These are phyloP conservation scores for Cabera pusaria DNA, from an alignment of 2,888 invertebrate species.

Conservation along the genomic window DNA sequence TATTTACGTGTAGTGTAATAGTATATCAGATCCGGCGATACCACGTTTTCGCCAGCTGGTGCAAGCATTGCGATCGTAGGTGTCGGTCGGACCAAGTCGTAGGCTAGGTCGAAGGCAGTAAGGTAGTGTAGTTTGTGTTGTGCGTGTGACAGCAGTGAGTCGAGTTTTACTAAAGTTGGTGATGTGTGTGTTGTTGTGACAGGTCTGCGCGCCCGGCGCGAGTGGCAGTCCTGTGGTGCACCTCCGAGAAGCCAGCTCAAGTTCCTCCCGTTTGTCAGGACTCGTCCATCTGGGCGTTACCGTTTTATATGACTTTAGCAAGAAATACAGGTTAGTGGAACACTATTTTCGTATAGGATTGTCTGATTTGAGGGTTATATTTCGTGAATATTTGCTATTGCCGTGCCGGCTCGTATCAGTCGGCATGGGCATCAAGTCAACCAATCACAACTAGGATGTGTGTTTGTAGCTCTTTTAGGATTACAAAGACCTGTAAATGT, in stretches of 20 bases:
- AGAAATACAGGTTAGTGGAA: constrained; percentile 91
- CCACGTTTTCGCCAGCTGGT: constrained; percentile 83
- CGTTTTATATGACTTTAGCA: constrained; percentile 99
- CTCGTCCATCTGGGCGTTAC: constrained; percentile 94
- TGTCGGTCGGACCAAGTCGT: constrained; percentile 59
- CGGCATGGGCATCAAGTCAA: too few species aligned
- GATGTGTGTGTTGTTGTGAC: constrained; percentile 52
- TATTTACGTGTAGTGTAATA: constrained; percentile 66
- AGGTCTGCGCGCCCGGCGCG: constrained; percentile 75
- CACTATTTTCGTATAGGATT: constrained; percentile 6
- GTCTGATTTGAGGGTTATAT: constrained; percentile 8
- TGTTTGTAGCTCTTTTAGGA: too few species aligned
- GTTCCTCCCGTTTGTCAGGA: constrained; percentile 81
- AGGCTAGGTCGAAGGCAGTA: constrained; percentile 35
- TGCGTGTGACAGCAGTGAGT: constrained; percentile 13
- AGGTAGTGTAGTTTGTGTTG: constrained; percentile 41
- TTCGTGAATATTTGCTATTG: constrained; percentile 9
- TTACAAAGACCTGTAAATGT: too few species aligned
- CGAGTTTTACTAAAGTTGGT: constrained; percentile 4
- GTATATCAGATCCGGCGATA: constrained; percentile 54
- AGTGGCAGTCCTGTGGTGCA: constrained; percentile 66
- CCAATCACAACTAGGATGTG: too few species aligned
- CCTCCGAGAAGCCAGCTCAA: constrained; percentile 67
- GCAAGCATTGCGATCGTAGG: constrained; percentile 65
- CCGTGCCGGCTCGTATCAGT: too few species aligned